Evolutionary conservation across 2,888 invertebrate genomes (phyloP), one percentile per base, ranked within the genome.

Genomic region (Drosophila formosana): DNA sequence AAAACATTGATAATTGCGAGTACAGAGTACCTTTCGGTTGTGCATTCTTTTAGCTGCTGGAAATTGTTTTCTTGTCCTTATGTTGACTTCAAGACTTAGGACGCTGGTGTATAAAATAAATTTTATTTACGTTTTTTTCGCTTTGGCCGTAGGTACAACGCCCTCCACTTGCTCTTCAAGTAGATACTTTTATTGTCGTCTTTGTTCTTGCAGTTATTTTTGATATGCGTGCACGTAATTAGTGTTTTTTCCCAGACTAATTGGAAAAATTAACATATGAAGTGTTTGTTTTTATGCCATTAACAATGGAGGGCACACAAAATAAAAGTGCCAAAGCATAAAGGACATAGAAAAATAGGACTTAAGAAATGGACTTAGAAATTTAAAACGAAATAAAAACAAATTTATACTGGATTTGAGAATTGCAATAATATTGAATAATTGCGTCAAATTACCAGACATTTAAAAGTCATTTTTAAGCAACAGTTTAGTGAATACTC

Each of bases 231-330:
- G 79, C 76, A 74, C 89, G 82, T 86, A 86, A 86, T 86, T 86
- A 86, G 85, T 84, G 85, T 78, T 86, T 89, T 82, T 73, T 89
- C 77, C 70, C 75, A 66, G 82, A 82, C 88, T 86, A 86, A 86
- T 86, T 86, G 82, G 82, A 86, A 86, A 89, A 89, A 89, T 86
- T 86, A 86, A 81, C 89, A 86, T 86, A 87, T 89, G 85, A 86
- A 89, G 89, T 88, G 85, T 82, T 86, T 84, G 89, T 82, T 70
- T 70, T 66, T 73, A 62, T 74, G 66, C 50, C 25, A 46, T 45
- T 41, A 49, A 51, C 39, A 52, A 46, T 13, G 25, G 18, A 62
- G 13, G 34, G 61, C 49, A 60, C 45, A 28, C 56, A 58, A 60
- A 58, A 62, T 37, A 63, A 49, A 57, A 58, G 60, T 11, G 30